These are phyloP conservation scores for Megalops cyprinoides DNA, from an alignment of 2,797 vertebrate genomes.

Conservation along the genomic window DNA sequence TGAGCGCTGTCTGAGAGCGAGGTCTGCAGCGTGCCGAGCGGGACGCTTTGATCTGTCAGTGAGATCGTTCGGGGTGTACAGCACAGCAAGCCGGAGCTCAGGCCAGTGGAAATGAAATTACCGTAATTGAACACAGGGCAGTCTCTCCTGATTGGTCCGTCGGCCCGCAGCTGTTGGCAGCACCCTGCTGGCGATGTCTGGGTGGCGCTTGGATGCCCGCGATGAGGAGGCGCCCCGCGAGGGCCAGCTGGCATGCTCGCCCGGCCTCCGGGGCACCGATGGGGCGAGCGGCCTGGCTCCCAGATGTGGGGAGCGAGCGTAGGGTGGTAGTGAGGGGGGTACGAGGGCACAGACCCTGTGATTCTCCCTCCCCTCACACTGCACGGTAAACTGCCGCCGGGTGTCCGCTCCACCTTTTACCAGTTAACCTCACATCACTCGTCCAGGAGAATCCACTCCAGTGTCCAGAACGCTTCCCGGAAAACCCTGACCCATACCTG, in stretches of 20 bases:
- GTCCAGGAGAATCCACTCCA: not conserved
- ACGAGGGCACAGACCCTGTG: not conserved
- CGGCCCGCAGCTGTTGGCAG: conserved; percentile 28
- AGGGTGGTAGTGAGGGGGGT: no score
- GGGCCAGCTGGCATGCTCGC: not conserved
- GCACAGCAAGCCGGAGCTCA: conserved; percentile 47
- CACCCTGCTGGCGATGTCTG: not conserved
- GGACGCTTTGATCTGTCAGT: conserved; percentile 57
- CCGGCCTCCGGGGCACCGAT: not conserved
- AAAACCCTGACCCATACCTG: not conserved
- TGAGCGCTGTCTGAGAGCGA: conserved; percentile 48
- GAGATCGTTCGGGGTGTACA: conserved; percentile 54
- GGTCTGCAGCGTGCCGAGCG: conserved; percentile 2
- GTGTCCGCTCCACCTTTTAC: not conserved
- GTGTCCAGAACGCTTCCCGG: conserved; percentile 55
- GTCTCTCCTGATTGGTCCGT: conserved; percentile 34
- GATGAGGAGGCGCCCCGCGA: not conserved
- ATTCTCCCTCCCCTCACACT: not conserved
- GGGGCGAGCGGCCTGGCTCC: not conserved
- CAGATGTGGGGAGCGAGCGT: conserved; percentile 11
- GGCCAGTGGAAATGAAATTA: conserved; percentile 13
- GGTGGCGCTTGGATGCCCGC: conserved; percentile 2
- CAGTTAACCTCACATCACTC: not conserved
- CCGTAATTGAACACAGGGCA: conserved; percentile 56
- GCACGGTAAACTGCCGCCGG: not conserved